phyloP scores from a whole-genome alignment of 2,113 vertebrate species.

The Epinephelus fuscoguttatus region DNA sequence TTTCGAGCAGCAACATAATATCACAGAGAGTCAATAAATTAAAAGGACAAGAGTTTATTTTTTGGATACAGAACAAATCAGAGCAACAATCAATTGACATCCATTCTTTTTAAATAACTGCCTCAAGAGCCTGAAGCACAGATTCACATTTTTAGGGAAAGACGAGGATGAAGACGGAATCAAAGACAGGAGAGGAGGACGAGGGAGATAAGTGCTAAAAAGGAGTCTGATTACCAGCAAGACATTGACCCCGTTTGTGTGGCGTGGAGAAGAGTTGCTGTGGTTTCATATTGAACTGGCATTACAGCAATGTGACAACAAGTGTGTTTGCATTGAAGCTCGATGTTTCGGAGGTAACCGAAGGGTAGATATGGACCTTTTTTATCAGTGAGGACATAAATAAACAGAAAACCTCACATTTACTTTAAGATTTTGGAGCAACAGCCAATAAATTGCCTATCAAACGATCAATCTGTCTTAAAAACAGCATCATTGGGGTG shows the following conservation, averaged over 20 bases:
- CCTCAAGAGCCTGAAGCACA: conserved; percentile 22
- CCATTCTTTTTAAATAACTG: conserved; percentile 10
- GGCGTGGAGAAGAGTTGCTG: background rate
- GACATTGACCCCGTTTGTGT: conserved; percentile 7
- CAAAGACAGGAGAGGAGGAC: background rate
- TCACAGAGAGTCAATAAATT: conserved; percentile 34
- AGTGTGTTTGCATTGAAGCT: background rate
- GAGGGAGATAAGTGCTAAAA: conserved; percentile 60
- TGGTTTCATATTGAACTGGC: conserved; percentile 11
- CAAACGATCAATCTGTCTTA: conserved; percentile 12
- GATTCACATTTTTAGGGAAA: conserved; percentile 71
- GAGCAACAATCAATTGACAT: conserved; percentile 38
- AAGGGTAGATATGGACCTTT: background rate
- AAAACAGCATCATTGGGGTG: conserved; percentile 2
- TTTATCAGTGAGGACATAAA: background rate
- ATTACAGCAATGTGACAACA: background rate
- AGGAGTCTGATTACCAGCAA: conserved; percentile 21
- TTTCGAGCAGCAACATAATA: background rate
- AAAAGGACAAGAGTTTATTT: conserved; percentile 53
- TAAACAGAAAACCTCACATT: background rate
- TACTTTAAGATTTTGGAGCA: background rate
- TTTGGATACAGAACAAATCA: conserved; percentile 45
- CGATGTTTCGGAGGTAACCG: background rate
- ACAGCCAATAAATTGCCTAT: background rate
- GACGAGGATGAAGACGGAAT: background rate